These are phyloP conservation scores for Euura saliciscinereae DNA, from an alignment of 1,140 invertebrate species.

Conservation along the genomic window DNA sequence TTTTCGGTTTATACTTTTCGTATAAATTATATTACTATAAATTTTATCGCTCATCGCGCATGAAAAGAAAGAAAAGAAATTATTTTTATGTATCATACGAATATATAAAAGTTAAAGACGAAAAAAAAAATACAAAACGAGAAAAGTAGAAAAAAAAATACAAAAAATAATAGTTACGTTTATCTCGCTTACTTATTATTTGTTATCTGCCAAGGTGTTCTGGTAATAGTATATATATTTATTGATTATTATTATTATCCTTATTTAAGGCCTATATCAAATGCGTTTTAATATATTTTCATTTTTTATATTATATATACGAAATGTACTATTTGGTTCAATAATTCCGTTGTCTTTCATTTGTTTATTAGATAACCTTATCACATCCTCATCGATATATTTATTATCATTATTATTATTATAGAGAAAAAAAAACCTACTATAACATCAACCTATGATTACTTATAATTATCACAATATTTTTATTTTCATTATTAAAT, in stretches of 20 bases:
- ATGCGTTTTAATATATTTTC: slow-evolving; percentile 63
- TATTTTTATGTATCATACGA: too few species aligned
- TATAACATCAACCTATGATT: too few species aligned
- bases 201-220: slow-evolving; percentile 60
- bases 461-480: too few species aligned
- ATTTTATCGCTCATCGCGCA: too few species aligned
- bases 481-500: slow-evolving; percentile 23
- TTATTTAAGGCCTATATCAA: slow-evolving; percentile 56
- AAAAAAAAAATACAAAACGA: slow-evolving; percentile 20
- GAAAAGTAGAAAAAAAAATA: slow-evolving; percentile 20
- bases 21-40: too few species aligned
- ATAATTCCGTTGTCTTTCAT: slow-evolving; percentile 56
- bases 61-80: too few species aligned
- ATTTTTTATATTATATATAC: slow-evolving; percentile 53
- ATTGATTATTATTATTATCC: slow-evolving; percentile 55
- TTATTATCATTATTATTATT: neutral
- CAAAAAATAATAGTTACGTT: slow-evolving; percentile 39
- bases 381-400: slow-evolving; percentile 43
- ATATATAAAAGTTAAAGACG: slow-evolving; percentile 17
- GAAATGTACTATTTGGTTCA: slow-evolving; percentile 62
- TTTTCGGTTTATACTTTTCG: too few species aligned
- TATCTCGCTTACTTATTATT: slow-evolving; percentile 60
- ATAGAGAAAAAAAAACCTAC: slow-evolving; percentile 2
- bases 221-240: slow-evolving; percentile 61
- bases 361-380: slow-evolving; percentile 38